Percentiles rank a stretch among this genome's conserved stretches.
phyloP scores from a whole-genome alignment of 2,797 vertebrate species.

The Dipus sagitta region DNA sequence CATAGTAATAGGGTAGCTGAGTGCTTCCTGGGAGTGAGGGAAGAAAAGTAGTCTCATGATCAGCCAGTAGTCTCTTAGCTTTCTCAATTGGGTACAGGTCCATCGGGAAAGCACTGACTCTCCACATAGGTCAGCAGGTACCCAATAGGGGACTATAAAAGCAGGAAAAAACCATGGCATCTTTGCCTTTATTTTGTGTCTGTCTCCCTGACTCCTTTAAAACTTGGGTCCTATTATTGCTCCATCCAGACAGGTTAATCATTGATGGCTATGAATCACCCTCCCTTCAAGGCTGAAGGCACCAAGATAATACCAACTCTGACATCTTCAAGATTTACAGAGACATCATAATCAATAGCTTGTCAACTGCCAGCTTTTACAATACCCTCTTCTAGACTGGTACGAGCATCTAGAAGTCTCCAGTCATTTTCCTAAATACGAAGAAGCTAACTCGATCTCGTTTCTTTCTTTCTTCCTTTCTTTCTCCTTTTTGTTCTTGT shows the following conservation, averaged over 20 bases:
- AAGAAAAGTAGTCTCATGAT: no score
- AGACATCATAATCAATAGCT: background rate
- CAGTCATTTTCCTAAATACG: background rate
- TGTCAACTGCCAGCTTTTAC: background rate
- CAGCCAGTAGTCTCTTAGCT: background rate
- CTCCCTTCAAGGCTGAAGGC: background rate
- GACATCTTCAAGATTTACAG: no score
- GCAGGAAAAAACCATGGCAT: no score
- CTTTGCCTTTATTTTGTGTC: background rate
- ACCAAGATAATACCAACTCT: background rate
- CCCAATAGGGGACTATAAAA: background rate
- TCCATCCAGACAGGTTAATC: background rate
- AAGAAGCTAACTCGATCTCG: background rate
- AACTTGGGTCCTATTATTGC: background rate
- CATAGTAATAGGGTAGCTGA: background rate
- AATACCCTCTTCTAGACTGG: background rate
- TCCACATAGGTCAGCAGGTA: background rate
- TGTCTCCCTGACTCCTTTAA: background rate
- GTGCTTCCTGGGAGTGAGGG: background rate
- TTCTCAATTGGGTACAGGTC: background rate
- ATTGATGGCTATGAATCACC: background rate
- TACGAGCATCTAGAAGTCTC: background rate
- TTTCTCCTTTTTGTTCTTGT: background rate
- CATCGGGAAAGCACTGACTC: background rate
- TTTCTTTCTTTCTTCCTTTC: background rate